These are phyloP conservation scores for Eulithis prunata DNA, from an alignment of 2,888 invertebrate species.

Conservation along the genomic window DNA sequence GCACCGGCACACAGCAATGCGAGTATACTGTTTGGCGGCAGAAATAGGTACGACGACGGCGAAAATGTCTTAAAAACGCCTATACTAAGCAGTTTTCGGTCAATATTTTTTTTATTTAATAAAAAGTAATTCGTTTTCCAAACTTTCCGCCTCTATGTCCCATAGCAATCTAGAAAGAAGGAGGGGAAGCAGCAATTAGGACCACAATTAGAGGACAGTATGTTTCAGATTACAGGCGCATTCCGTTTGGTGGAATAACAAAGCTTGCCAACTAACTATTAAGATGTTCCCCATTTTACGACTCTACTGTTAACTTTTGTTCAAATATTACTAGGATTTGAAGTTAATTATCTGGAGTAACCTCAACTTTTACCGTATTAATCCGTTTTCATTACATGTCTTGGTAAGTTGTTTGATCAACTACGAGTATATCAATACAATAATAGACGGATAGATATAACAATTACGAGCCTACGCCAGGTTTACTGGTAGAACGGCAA, in stretches of 20 bases:
- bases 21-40: too few species aligned
- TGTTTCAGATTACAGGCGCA: slow-evolving; percentile 79
- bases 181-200: slow-evolving; percentile 75
- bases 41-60: too few species aligned
- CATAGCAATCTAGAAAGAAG: slow-evolving; percentile 43
- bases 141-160: slow-evolving; percentile 24
- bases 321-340: slow-evolving; percentile 1
- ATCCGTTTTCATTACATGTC: not conserved
- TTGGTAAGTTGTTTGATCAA: too few species aligned
- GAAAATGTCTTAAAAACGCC: too few species aligned
- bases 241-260: slow-evolving; percentile 65
- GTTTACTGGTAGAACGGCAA: too few species aligned
- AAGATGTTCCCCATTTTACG: slow-evolving; percentile 65
- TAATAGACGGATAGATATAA: too few species aligned
- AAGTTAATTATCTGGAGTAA: not conserved
- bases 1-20: too few species aligned
- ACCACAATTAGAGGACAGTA: slow-evolving; percentile 83
- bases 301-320: not conserved
- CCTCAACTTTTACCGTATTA: not conserved
- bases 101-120: not conserved
- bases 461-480: too few species aligned
- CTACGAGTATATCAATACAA: too few species aligned
- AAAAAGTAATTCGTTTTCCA: slow-evolving; percentile 10
- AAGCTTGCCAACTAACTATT: slow-evolving; percentile 80
- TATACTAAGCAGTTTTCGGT: too few species aligned